phyloP scores from a whole-genome alignment of 2,888 invertebrate species.

The Molorchus minor region DNA sequence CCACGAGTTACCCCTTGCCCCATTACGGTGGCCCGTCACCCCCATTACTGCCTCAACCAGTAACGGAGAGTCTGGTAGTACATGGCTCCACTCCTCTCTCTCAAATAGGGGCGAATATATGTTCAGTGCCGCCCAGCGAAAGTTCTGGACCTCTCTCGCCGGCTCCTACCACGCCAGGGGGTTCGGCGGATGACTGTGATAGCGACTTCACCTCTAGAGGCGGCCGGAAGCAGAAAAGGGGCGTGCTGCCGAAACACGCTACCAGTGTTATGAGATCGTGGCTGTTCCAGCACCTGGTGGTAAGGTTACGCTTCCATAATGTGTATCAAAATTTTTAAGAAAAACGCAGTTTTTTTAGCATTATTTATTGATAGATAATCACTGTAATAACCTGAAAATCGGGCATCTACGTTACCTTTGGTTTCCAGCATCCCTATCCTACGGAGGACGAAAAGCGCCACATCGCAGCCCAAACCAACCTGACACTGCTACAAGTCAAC shows the following conservation, averaged over 20 bases:
- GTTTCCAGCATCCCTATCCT: slow-evolving; percentile 88
- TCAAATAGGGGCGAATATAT: slow-evolving; percentile 78
- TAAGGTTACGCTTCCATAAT: too few relatives aligned
- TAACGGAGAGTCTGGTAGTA: slow-evolving; percentile 66
- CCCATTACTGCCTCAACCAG: slow-evolving; percentile 53
- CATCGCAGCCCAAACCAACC: slow-evolving; percentile 87
- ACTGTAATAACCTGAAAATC: neutral
- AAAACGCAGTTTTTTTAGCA: too few relatives aligned
- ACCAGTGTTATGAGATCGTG: slow-evolving; percentile 96
- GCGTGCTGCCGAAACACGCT: slow-evolving; percentile 93
- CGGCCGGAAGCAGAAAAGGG: slow-evolving; percentile 78
- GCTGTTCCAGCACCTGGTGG: slow-evolving; percentile 96
- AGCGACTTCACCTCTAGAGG: slow-evolving; percentile 60
- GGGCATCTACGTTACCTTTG: slow-evolving; percentile 11
- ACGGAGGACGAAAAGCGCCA: slow-evolving; percentile 94
- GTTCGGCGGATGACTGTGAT: slow-evolving; percentile 69
- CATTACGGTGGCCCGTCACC: slow-evolving; percentile 54
- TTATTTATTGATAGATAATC: too few relatives aligned
- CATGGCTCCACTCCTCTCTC: slow-evolving; percentile 88
- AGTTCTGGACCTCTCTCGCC: slow-evolving; percentile 67
- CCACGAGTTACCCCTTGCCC: slow-evolving; percentile 55
- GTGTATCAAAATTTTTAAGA: too few relatives aligned
- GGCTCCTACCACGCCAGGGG: slow-evolving; percentile 69
- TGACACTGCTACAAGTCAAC: slow-evolving; percentile 83
- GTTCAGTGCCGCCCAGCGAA: slow-evolving; percentile 68